Base-by-base conservation (phyloP, 2,113 vertebrate species). In the Damaliscus lunatus region DNA sequence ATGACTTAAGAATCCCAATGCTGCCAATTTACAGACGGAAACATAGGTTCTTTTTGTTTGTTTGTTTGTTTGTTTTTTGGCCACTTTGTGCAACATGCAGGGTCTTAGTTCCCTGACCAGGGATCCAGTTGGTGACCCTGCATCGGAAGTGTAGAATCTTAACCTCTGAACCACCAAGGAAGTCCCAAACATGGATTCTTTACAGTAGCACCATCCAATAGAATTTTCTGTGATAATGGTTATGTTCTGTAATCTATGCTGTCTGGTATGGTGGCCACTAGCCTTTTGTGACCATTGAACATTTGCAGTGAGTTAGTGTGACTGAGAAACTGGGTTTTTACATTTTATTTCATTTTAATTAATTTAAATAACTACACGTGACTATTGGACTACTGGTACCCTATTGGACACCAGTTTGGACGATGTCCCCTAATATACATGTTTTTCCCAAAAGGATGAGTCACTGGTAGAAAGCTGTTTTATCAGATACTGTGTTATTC, bases 21-120 rank as follows among this genome's bases (percentile, higher is more conserved):
- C 52, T 27, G 19, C 50, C 40, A 25, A 6, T 92, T 52, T 86
- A 27, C 50, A 46, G 64, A 33, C 4, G 40, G 52, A 60, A 81
- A 16, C 9, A 3, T 9, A n/a, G 33, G 29, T 64, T 82, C 2
- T n/a, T 74, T 60, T 43, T 43, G 23, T 43, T 13, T 40, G 10
- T 36, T 67, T 40, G 10, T 36, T 67, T 67, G 16, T 40, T 40
- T 74, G 12, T 43, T 74, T 43, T 4, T 43, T 77, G 33, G 71
- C 71, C 0, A 0, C 12, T 40, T 43, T 77, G 36, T 27, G 23
- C 23, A 43, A 2, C 21, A 43, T 43, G 36, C 36, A 77, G 6
- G 12, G 23, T 43, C 71, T 77, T 77, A 27, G 36, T 77, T 43
- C 71, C 23, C 71, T 77, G 71, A 77, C 36, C 36, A 77, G 23